Conservation (phyloP, 1,140 invertebrate genomes). For the Hylaeus volcanicus region DNA sequence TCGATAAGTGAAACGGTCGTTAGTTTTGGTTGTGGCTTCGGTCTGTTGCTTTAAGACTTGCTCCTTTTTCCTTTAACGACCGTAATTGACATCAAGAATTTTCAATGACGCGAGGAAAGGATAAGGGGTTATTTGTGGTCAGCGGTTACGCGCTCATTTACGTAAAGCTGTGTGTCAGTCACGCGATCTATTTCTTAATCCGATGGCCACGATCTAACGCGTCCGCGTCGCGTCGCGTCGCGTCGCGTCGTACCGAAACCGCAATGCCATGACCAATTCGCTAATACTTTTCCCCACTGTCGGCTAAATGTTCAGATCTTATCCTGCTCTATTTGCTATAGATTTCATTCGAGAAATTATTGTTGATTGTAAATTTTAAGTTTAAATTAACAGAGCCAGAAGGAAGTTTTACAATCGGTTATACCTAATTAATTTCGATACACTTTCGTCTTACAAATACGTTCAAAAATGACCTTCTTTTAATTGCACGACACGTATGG, state of each 20-base stretch:
- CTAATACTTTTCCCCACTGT: background rate
- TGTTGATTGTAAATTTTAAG: too few relatives aligned
- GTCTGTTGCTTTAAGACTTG: conserved; percentile 2
- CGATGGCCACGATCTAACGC: background rate
- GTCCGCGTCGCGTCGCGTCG: too few relatives aligned
- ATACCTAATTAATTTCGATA: too few relatives aligned
- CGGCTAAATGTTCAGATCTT: too few relatives aligned
- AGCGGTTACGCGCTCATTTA: conserved; percentile 38
- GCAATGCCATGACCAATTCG: background rate
- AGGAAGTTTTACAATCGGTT: too few relatives aligned
- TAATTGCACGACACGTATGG: too few relatives aligned
- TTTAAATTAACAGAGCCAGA: too few relatives aligned
- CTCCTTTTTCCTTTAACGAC: background rate
- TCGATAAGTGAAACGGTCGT: too few relatives aligned
- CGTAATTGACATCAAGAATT: conserved; percentile 9
- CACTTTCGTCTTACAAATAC: too few relatives aligned
- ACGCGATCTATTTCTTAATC: conserved; percentile 35
- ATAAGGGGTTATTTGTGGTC: conserved; percentile 33
- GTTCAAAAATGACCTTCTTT: too few relatives aligned
- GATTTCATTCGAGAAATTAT: too few relatives aligned
- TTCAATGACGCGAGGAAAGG: background rate
- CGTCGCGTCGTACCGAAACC: background rate
- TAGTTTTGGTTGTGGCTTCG: background rate
- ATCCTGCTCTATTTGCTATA: too few relatives aligned
- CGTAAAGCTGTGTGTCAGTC: conserved; percentile 21